These are phyloP conservation scores for Diplolepis rosae DNA, from an alignment of 2,888 invertebrate genomes.

Conservation along the genomic window DNA sequence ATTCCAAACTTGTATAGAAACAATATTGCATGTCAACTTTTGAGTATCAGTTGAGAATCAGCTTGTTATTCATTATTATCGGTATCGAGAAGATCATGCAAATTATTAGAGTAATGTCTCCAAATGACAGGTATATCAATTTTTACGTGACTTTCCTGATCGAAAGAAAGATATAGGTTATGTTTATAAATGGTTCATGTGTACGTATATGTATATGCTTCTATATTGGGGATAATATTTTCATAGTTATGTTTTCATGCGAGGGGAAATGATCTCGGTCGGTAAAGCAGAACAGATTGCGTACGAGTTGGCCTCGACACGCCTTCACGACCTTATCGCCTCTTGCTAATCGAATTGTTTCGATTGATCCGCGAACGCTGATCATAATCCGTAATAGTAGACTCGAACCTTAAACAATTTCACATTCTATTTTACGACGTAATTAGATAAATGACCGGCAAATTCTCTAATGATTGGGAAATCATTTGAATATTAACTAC, in stretches of 20 bases:
- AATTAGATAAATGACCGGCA: slow-evolving; percentile 29
- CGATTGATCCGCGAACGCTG: slow-evolving; percentile 31
- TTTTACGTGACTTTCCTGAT: background rate
- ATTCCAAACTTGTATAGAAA: too few species aligned
- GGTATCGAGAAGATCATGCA: background rate
- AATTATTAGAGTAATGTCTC: background rate
- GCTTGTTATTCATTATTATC: background rate
- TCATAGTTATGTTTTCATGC: background rate
- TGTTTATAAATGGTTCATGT: background rate
- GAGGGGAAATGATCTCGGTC: background rate
- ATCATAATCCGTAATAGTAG: slow-evolving; percentile 30
- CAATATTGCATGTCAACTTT: too few species aligned
- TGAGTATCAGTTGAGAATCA: background rate
- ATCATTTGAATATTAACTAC: background rate
- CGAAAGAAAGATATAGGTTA: background rate
- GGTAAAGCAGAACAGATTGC: slow-evolving; percentile 31
- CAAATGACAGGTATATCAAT: background rate
- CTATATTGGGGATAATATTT: background rate
- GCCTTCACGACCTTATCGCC: slow-evolving; percentile 41
- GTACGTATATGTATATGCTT: background rate
- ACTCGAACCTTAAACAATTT: slow-evolving; percentile 21
- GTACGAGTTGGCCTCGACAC: slow-evolving; percentile 43
- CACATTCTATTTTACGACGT: slow-evolving; percentile 31
- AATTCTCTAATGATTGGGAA: slow-evolving; percentile 17
- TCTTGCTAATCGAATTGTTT: slow-evolving; percentile 46